Conservation (phyloP, 2,888 invertebrate genomes). For the Hirtodrosophila confusa region DNA sequence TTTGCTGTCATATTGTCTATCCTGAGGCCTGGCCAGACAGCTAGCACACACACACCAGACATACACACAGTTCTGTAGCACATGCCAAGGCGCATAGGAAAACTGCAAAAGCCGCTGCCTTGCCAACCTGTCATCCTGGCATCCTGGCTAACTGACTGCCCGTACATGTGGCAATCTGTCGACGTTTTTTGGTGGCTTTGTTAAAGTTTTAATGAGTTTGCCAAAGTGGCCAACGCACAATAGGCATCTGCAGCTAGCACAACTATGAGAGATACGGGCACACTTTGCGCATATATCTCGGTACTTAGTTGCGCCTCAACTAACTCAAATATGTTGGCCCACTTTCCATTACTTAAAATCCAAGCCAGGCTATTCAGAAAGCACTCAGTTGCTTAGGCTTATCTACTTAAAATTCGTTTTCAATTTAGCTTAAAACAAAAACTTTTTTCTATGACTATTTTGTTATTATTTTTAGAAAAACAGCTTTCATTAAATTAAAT, state of each 20-base stretch:
- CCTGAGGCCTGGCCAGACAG: constrained; percentile 8
- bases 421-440: constrained; percentile 27
- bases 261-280: constrained; percentile 6
- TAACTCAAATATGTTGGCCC: constrained; percentile 31
- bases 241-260: constrained; percentile 10
- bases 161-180: constrained; percentile 33
- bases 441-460: constrained; percentile 1
- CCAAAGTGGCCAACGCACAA: constrained; percentile 21
- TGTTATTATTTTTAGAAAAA: too few relatives aligned
- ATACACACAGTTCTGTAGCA: constrained; percentile 18
- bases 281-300: constrained; percentile 1
- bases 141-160: constrained; percentile 7
- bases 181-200: constrained; percentile 9
- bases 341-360: constrained; percentile 18
- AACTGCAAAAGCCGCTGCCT: neutral
- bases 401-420: constrained; percentile 21
- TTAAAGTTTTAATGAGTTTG: constrained; percentile 65
- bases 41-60: neutral
- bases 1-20: constrained; percentile 43
- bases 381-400: constrained; percentile 11
- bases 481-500: too few relatives aligned
- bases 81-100: constrained; percentile 22
- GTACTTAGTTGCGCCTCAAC: constrained; percentile 41
- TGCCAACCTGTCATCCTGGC: constrained; percentile 1
- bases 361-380: constrained; percentile 8